Evolutionary conservation across 2,888 invertebrate genomes (phyloP).

Genomic region (Papilio gigon): DNA sequence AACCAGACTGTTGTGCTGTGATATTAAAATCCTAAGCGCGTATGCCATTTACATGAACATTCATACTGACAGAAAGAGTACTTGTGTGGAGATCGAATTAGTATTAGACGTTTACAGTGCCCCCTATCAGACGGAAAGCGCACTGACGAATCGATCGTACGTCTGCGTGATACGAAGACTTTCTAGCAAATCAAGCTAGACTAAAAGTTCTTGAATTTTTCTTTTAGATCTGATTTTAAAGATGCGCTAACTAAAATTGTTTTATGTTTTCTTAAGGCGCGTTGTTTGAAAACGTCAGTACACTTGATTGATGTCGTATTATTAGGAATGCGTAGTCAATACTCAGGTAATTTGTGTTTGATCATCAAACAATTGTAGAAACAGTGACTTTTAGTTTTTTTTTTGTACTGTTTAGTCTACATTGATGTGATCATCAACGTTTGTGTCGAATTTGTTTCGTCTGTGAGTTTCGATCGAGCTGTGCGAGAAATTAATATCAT

Average conservation of each 20-base stretch:
- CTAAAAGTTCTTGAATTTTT: neutral
- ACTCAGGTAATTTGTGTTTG: constrained; percentile 28
- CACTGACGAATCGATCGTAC: too few species aligned
- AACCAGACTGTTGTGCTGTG: neutral
- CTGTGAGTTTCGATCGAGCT: constrained; percentile 28
- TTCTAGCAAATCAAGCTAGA: too few species aligned
- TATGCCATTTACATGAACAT: neutral
- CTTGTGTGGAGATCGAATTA: too few species aligned
- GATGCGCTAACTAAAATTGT: neutral
- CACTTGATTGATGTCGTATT: constrained; percentile 8
- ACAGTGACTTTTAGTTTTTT: constrained; percentile 20
- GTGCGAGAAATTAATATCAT: neutral
- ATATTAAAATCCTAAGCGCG: neutral
- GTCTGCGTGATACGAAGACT: too few species aligned
- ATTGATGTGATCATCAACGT: constrained; percentile 17
- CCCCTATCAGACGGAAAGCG: too few species aligned
- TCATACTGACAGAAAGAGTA: neutral
- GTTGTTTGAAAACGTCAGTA: constrained; percentile 18
- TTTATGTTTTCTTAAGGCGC: constrained; percentile 6
- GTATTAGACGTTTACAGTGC: too few species aligned
- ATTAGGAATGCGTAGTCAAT: constrained; percentile 23
- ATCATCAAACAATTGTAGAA: constrained; percentile 19
- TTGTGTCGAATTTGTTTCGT: constrained; percentile 29
- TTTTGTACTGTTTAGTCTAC: constrained; percentile 38
- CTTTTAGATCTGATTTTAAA: neutral